Evolutionary conservation across 2,113 vertebrate genomes (phyloP), one percentile per base, ranked within the genome.

Genomic region (Halichoeres trimaculatus): DNA sequence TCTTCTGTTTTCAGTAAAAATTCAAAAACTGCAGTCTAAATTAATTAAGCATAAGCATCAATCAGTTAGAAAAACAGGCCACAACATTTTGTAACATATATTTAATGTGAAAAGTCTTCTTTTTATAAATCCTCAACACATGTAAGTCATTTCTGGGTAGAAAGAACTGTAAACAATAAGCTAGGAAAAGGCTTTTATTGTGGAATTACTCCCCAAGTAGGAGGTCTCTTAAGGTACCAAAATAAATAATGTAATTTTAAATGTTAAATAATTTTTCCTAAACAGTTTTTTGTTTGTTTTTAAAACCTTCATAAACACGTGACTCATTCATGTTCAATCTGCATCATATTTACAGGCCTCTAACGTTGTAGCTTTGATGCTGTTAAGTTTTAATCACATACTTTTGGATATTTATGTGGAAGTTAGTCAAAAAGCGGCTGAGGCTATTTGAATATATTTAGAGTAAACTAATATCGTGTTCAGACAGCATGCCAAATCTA

Each of bases 121-220:
- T 24, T 59, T 8, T 17, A 5, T 45, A 45, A 45, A 45, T 50
- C 53, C 67, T 30, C 56, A 8, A 56, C n/a, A 54, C 11, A 7
- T 20, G n/a, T 53, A 62, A 68, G 56, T 22, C 6, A 51, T 43
- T 43, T 2, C 5, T 5, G 38, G 23, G 22, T 22, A 30, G 0
- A 48, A 6, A 52, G 70, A 70, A 47, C 34, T 48, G 9, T 20
- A 43, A 69, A 16, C 35, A 56, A 34, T 66, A 6, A 63, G 1
- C 5, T 50, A 48, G 38, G 36, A 59, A 68, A 51, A 70, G 23
- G 41, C 30, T 51, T 66, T 40, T 1, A 60, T 30, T 53, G n/a
- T 48, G 16, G 17, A 8, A 4, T 17, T 43, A 48, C 24, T 19
- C 17, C 7, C 43, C 5, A 4, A 4, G 12, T 45, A 14, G 43